Percentiles rank a stretch among this genome's conserved stretches.
Conservation (phyloP, 2,113 vertebrate species). For the Opisthocomus hoazin region DNA sequence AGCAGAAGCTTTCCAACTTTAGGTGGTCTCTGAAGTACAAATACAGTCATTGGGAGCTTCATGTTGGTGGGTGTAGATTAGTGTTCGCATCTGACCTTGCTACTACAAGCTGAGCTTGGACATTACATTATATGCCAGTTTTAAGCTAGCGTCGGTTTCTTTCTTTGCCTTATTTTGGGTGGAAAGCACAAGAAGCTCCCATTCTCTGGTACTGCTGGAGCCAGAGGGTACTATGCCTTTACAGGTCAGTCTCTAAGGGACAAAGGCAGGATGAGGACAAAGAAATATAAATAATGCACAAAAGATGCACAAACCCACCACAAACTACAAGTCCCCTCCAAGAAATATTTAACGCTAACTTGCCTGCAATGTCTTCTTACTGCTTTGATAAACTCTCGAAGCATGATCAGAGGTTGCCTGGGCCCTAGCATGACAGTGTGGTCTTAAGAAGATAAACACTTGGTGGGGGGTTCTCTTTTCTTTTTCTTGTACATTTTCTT, state of each 20-base stretch:
- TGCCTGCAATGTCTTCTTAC: not conserved
- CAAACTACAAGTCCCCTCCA: not conserved
- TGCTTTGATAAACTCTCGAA: constrained; percentile 24
- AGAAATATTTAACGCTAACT: not conserved
- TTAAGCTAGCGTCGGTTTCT: not conserved
- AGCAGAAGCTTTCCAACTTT: not conserved
- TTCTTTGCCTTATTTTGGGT: not conserved
- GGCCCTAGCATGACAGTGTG: not conserved
- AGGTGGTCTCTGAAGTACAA: not conserved
- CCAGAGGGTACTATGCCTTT: not conserved
- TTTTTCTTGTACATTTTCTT: not conserved
- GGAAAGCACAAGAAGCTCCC: not conserved
- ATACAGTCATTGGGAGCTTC: not conserved
- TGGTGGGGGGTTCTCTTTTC: not conserved
- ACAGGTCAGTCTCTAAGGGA: not conserved
- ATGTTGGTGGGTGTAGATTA: not conserved
- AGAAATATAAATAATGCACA: not conserved
- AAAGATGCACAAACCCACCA: not conserved
- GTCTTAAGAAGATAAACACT: constrained; percentile 40
- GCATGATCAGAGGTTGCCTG: not conserved
- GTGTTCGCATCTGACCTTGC: not conserved
- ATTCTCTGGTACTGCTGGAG: not conserved
- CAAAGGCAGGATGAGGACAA: not conserved
- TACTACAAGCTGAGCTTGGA: not conserved
- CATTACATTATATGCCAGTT: not conserved